A percentile compares a stretch with the other conserved stretches of the same genome.
Evolutionary conservation across 2,888 invertebrate genomes (phyloP).

Genomic region (Leucoptera coffeella): DNA sequence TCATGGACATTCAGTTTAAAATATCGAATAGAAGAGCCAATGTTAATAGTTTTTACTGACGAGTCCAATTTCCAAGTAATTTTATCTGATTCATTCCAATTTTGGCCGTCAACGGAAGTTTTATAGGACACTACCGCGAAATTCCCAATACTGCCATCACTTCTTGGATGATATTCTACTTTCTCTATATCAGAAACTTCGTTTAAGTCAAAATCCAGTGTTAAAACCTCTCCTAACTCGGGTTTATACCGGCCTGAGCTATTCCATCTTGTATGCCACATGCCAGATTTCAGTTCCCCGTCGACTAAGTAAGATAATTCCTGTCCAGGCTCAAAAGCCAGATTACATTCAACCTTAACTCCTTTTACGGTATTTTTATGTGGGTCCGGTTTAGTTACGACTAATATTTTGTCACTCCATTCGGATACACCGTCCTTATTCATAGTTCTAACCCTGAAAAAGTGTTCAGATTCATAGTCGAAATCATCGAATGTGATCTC

Average conservation of each 20-base stretch:
- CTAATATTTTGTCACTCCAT: conserved; percentile 22
- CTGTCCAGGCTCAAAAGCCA: conserved; percentile 15
- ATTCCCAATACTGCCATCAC: conserved; percentile 28
- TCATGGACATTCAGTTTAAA: too few relatives aligned
- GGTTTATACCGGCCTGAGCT: conserved; percentile 11
- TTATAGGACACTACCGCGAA: conserved; percentile 19
- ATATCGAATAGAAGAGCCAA: too few relatives aligned
- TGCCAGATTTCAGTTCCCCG: conserved; percentile 10
- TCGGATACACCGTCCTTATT: conserved; percentile 17
- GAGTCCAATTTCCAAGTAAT: conserved; percentile 15
- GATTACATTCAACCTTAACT: conserved; percentile 16
- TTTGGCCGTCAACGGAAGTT: conserved; percentile 14
- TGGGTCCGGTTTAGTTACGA: conserved; percentile 16
- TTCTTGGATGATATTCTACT: conserved; percentile 23
- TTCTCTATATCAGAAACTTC: conserved; percentile 15
- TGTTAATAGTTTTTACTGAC: conserved; percentile 15
- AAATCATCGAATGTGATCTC: conserved; percentile 18
- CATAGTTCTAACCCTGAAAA: conserved; percentile 23
- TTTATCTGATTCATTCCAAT: conserved; percentile 14
- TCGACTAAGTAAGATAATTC: conserved; percentile 16
- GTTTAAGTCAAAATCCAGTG: conserved; percentile 16
- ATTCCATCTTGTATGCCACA: conserved; percentile 22
- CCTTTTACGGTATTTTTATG: conserved; percentile 14
- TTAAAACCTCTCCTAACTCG: conserved; percentile 12
- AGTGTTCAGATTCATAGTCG: conserved; percentile 15